Evolutionary conservation across 1,140 invertebrate species (phyloP).

Genomic region (Lanistes nyassanus): DNA sequence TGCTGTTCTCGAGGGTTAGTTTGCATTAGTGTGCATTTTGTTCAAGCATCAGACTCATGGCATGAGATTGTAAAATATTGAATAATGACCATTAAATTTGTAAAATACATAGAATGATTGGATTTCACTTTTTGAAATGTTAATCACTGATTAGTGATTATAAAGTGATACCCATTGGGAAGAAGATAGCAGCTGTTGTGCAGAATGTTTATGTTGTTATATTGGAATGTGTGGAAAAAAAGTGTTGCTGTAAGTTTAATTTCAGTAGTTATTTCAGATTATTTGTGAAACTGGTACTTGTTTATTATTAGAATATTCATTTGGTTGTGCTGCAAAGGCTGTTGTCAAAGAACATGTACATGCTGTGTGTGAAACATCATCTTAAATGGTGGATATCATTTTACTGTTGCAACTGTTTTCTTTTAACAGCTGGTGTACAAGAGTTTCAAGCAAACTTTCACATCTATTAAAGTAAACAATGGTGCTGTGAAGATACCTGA

Average conservation of each 20-base stretch:
- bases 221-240: not conserved
- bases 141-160: not conserved
- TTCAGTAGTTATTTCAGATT: not conserved
- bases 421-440: conserved; percentile 73
- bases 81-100: too few relatives aligned
- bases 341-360: too few relatives aligned
- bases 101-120: too few relatives aligned
- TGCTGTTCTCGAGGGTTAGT: conserved; percentile 75
- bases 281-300: not conserved
- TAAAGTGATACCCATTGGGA: not conserved
- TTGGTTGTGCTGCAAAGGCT: too few relatives aligned
- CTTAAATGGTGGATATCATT: too few relatives aligned
- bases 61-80: too few relatives aligned
- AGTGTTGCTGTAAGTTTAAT: not conserved
- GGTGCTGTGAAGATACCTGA: conserved; percentile 74
- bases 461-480: conserved; percentile 86
- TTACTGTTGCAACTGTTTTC: too few relatives aligned
- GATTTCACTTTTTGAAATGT: not conserved
- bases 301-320: not conserved
- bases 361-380: too few relatives aligned
- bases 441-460: conserved; percentile 80
- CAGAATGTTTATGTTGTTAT: not conserved
- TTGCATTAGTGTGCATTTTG: not conserved
- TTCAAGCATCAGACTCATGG: not conserved
- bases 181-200: not conserved